Evolutionary conservation across 2,888 invertebrate species (phyloP).

Genomic region (Fragum fragum): DNA sequence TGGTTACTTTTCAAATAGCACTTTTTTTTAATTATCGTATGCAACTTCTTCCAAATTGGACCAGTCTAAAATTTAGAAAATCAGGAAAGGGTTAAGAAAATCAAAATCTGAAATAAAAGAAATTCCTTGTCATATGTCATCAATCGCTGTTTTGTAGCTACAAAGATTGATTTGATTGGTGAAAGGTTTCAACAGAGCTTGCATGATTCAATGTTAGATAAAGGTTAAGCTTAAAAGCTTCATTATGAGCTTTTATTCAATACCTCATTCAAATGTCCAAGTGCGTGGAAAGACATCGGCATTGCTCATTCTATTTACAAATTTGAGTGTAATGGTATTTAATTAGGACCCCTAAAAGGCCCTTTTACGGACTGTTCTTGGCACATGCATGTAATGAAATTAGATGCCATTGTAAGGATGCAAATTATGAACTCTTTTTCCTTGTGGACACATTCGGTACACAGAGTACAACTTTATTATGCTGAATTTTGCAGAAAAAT

Average conservation of each 20-base stretch:
- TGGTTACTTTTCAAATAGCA: no score
- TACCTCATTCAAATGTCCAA: not conserved
- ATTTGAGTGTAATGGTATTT: slow-evolving; percentile 32
- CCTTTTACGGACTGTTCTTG: not conserved
- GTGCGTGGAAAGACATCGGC: not conserved
- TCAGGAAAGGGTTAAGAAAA: no score
- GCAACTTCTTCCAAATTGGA: no score
- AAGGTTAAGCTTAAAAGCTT: not conserved
- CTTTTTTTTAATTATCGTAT: no score
- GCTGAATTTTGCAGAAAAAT: no score
- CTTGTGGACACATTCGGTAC: no score
- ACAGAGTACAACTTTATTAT: no score
- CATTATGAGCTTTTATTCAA: slow-evolving; percentile 20
- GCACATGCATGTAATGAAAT: slow-evolving; percentile 30
- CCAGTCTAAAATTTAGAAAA: no score
- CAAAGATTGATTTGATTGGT: no score
- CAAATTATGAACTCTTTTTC: not conserved
- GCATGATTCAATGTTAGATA: slow-evolving; percentile 6
- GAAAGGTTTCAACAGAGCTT: not conserved
- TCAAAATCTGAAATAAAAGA: no score
- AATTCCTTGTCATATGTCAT: no score
- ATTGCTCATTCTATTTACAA: slow-evolving; percentile 26
- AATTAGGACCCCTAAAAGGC: slow-evolving; percentile 24
- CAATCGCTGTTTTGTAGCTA: no score
- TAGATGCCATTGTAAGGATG: slow-evolving; percentile 20